phyloP scores from a whole-genome alignment of 1,140 invertebrate species.

The Samia ricini region DNA sequence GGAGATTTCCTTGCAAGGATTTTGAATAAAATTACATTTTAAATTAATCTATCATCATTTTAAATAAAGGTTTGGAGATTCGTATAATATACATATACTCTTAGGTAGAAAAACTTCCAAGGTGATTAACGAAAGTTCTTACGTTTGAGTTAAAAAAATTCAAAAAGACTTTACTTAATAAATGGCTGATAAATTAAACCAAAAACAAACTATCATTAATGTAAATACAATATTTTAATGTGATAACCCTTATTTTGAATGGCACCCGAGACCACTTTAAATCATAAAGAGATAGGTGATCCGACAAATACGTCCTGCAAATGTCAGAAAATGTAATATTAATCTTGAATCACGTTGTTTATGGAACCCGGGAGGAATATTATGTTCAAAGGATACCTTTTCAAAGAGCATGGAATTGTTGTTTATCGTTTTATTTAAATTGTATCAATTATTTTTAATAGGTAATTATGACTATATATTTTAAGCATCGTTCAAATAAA shows the following conservation, averaged over 20 bases:
- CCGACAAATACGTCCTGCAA: conserved; percentile 32
- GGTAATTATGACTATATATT: too few species aligned
- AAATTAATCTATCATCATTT: conserved; percentile 10
- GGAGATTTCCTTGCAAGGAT: conserved; percentile 10
- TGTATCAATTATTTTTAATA: too few species aligned
- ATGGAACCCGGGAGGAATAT: conserved; percentile 31
- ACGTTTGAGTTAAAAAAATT: background rate
- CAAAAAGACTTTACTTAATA: background rate
- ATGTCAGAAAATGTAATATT: conserved; percentile 37
- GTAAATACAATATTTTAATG: background rate
- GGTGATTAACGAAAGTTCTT: background rate
- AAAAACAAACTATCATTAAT: background rate
- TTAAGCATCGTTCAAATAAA: too few species aligned
- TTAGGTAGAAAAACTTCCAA: background rate
- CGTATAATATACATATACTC: too few species aligned
- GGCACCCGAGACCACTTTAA: conserved; percentile 22
- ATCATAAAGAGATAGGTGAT: conserved; percentile 24
- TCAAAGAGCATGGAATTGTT: background rate
- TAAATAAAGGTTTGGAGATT: background rate
- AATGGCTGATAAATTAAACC: background rate
- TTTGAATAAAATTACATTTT: conserved; percentile 10
- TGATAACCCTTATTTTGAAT: background rate
- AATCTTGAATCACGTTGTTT: conserved; percentile 36
- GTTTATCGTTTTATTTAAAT: background rate
- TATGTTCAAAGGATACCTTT: background rate